Conservation (phyloP, 2,888 invertebrate genomes). For the Euphydryas editha region DNA sequence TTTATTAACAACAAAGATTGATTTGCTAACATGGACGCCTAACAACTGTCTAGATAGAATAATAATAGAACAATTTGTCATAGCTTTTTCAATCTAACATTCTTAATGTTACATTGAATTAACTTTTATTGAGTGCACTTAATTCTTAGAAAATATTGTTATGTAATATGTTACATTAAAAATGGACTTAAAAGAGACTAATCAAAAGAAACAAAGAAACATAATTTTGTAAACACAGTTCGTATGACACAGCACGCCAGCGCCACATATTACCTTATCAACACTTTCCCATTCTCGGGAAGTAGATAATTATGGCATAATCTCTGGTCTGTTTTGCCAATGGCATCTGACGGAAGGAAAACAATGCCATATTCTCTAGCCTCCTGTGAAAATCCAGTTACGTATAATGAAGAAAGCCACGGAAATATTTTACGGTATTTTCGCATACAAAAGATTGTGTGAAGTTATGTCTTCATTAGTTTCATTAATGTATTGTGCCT, state of each 20-base stretch:
- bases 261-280: constrained; percentile 13
- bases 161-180: too few species aligned
- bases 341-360: constrained; percentile 49
- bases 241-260: constrained; percentile 1
- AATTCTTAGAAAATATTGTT: not conserved
- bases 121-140: not conserved
- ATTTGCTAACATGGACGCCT: too few species aligned
- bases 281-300: constrained; percentile 31
- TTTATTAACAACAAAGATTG: too few species aligned
- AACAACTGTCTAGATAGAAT: too few species aligned
- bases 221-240: not conserved
- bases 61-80: too few species aligned
- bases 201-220: constrained; percentile 10
- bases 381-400: constrained; percentile 36
- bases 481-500: constrained; percentile 13
- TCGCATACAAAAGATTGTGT: constrained; percentile 37
- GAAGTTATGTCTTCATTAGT: constrained; percentile 23
- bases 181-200: not conserved
- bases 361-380: constrained; percentile 47
- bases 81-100: too few species aligned
- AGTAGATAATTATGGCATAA: constrained; percentile 29
- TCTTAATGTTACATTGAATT: too few species aligned
- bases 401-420: constrained; percentile 32
- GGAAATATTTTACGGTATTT: constrained; percentile 33
- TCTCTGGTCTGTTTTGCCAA: constrained; percentile 35